These are phyloP conservation scores for Bombus ignitus DNA, from an alignment of 1,140 invertebrate species.

Conservation along the genomic window DNA sequence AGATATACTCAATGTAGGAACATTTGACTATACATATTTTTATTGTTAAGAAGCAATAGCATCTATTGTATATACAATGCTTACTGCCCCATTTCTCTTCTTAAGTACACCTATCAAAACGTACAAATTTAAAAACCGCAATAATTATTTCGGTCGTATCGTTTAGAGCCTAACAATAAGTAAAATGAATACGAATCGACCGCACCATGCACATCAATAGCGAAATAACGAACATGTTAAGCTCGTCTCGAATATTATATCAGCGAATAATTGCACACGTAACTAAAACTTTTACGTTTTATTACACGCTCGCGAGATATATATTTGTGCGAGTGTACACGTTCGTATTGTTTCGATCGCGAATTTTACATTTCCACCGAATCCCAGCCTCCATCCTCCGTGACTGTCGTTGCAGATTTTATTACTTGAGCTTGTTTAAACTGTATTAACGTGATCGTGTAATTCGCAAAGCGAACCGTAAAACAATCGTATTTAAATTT, in stretches of 20 bases:
- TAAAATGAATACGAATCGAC: neutral
- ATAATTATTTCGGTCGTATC: neutral
- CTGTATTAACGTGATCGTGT: neutral
- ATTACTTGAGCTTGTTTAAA: neutral
- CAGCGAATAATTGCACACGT: neutral
- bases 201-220: neutral
- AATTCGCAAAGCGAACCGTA: neutral
- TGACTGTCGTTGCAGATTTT: neutral
- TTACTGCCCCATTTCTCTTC: neutral
- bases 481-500: conserved; percentile 6
- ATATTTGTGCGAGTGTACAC: neutral
- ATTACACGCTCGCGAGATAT: neutral
- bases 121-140: neutral
- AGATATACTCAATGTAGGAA: too few relatives aligned
- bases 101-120: neutral
- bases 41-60: too few relatives aligned
- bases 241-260: neutral
- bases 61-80: neutral
- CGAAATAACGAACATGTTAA: neutral
- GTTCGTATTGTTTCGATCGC: neutral
- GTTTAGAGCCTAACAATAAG: too few relatives aligned
- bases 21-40: too few relatives aligned
- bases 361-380: neutral
- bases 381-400: neutral
- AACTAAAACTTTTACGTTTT: neutral